Evolutionary conservation across 2,113 vertebrate genomes (phyloP), one percentile per base, ranked within the genome.

Genomic region (Oenanthe melanoleuca): DNA sequence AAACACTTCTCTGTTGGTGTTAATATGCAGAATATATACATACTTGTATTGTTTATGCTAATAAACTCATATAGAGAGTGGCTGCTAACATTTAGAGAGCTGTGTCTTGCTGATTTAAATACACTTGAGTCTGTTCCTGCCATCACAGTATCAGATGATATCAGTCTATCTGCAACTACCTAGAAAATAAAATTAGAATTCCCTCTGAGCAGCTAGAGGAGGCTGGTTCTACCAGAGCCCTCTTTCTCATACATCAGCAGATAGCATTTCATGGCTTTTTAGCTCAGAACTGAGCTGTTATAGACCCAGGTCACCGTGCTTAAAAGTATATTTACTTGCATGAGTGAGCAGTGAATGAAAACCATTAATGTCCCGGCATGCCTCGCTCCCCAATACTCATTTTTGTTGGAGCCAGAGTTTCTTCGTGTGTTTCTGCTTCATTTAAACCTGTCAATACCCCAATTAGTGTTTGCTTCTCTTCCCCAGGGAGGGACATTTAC

Each of bases 361-460:
- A 66, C 96, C 75, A 88, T 97, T 95, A 95, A 93, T 80, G 95
- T 81, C 93, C 91, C 56, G 8, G 80, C 84, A 89, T 96, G 95
- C 92, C 60, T 73, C 8, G 6, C 95, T 91, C 61, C 63, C 80
- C 83, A 92, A 6, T 33, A 12, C 93, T 94, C 55, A 25, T 63
- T 96, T 95, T 65, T 34, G 26, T 53, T 24, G 71, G 61, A 87
- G 84, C 91, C 53, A 75, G 59, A 82, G 78, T 88, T 97, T 95
- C 93, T 95, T 60, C 80, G 90, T 80, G 86, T 92, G 95, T 98
- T 98, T 98, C 97, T 98, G 98, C 97, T 97, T 98, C 98, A 97
- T 98, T 98, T 98, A 97, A 98, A 98, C 86, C 94, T 13, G 31
- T 98, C 98, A 98, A 96, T 97, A 97, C 96, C 95, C 98, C 98